Evolutionary conservation across 2,888 invertebrate species (phyloP), one percentile per base, ranked within the genome.

Genomic region (Piscicola geometra): DNA sequence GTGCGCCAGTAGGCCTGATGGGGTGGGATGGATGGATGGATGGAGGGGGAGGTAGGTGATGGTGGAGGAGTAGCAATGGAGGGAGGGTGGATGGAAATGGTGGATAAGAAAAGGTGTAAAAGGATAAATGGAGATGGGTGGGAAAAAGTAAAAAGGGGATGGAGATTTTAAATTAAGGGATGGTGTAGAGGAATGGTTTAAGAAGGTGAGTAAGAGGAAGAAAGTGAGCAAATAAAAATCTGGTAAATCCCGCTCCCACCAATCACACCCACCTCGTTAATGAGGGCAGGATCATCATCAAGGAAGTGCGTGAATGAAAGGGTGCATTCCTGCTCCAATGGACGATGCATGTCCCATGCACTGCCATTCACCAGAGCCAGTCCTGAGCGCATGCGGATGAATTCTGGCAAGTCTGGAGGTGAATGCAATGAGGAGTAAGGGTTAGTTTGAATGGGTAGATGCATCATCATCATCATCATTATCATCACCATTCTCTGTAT

Each of bases 281-380:
- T 80, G 9, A 81, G 73, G 36, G 75, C 74, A 21, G 87, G 86
- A 78, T 87, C 83, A 66, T 84, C 83, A 79, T 89, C 88, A 72
- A 88, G 89, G 86, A 90, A 91, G 83, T 90, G 89, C 18, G 89
- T 82, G 75, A 90, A 86, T 76, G 87, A 85, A 5, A 92, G 81
- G 66, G 88, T 88, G 82, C 92, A 92, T 52, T 88, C 84, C 1
- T 85, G 83, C 0, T 86, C 87, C 47, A 98, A 86, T 0, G 97
- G 96, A 80, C 90, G 89, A 76, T 95, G 93, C 91, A 98, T 92
- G 83, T 97, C 96, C 96, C 96, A 97, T 15, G 91, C 87, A 74
- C 90, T 87, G 0, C 90, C 91, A 83, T 96, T 90, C 0, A 97
- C 87, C 36, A 92, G 83, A 0, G 95, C 96, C 33, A 97, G 83